These are phyloP conservation scores for Drosophila serrata DNA, from an alignment of 1,140 invertebrate genomes.

Conservation along the genomic window DNA sequence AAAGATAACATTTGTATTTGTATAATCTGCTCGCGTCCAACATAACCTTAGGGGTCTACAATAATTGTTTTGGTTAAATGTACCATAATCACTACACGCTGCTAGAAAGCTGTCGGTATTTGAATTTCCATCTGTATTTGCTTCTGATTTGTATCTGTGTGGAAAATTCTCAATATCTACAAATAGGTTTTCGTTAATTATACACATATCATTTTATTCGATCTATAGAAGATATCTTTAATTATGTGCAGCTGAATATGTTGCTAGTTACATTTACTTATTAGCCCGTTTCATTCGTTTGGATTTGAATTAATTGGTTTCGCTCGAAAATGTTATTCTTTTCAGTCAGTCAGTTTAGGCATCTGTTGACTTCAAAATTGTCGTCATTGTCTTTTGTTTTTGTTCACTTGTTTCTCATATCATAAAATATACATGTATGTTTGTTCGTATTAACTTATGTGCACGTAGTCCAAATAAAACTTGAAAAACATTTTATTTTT, in stretches of 20 bases:
- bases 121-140: slow-evolving; percentile 66
- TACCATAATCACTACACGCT: slow-evolving; percentile 77
- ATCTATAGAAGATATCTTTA: slow-evolving; percentile 39
- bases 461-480: slow-evolving; percentile 49
- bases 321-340: slow-evolving; percentile 48
- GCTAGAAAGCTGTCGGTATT: slow-evolving; percentile 73
- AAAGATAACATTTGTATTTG: neutral
- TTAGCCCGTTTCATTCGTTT: slow-evolving; percentile 50
- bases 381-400: slow-evolving; percentile 78
- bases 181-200: slow-evolving; percentile 61
- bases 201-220: slow-evolving; percentile 54
- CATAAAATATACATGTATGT: slow-evolving; percentile 41
- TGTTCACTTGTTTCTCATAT: slow-evolving; percentile 38
- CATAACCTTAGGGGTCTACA: slow-evolving; percentile 26
- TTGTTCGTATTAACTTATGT: slow-evolving; percentile 34
- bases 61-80: slow-evolving; percentile 61
- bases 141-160: slow-evolving; percentile 17
- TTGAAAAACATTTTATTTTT: slow-evolving; percentile 44
- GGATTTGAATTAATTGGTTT: slow-evolving; percentile 31
- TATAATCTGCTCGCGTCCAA: neutral
- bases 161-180: slow-evolving; percentile 72
- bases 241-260: slow-evolving; percentile 62
- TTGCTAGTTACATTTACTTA: slow-evolving; percentile 60
- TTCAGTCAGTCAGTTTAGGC: slow-evolving; percentile 79
- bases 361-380: slow-evolving; percentile 80